Evolutionary conservation across 2,797 vertebrate genomes (phyloP), one percentile per base, ranked within the genome.

Genomic region (Anguilla anguilla): DNA sequence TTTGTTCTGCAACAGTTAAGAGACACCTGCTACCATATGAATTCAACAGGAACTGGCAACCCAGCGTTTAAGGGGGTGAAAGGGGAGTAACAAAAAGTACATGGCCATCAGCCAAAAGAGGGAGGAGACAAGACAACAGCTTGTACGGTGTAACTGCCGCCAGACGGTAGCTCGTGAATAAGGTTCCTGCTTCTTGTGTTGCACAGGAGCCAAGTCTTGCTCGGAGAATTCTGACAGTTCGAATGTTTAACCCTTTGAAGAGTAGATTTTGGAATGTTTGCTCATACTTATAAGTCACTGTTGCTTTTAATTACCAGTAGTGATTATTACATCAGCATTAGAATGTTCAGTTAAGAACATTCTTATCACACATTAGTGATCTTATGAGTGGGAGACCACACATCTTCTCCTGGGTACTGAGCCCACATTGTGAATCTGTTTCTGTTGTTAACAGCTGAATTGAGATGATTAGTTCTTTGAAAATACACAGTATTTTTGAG

Each of bases 21-120:
- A 72, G 85, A 86, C 85, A 86, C 85, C 85, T 86, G 85, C 85
- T 86, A 67, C 85, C 85, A 31, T 86, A 72, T 11, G 85, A 74
- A 86, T 86, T 35, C n/a, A 46, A 72, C 85, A 74, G 28, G 67
- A 72, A 55, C 67, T 74, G 85, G 85, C 85, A 72, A 53, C 39
- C 67, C 46, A 25, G 46, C 9, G 2, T 19, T n/a, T 22, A n/a
- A 43, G 85, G 25, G 22, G 43, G 19, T 74, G 67, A 43, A 43
- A 53, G 53, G 5, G 85, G 85, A 82, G 64, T 11, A 31, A 25
- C 15, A 46, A 31, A 46, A n/a, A 51, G 59, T 43, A 28, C 11
- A 49, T 86, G 64, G 85, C 85, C 6, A 31, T 61, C 46, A 17
- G 39, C 67, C 85, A 86, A 49, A n/a, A 55, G 25, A 31, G 46